phyloP scores from a whole-genome alignment of 2,113 vertebrate species.

The Nicator chloris region DNA sequence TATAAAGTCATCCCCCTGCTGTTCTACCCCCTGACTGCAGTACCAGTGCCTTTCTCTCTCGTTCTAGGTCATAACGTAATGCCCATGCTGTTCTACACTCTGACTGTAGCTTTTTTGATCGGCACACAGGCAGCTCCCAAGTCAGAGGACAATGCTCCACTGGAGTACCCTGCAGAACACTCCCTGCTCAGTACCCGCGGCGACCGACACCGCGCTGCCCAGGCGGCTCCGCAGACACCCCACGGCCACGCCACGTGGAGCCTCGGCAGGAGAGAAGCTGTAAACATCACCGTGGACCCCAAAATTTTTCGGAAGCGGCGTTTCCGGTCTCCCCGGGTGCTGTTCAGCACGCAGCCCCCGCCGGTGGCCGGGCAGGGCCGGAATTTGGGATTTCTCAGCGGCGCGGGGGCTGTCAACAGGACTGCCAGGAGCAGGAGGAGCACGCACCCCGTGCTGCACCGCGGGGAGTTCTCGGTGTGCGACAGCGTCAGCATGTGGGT shows the following conservation, averaged over 20 bases:
- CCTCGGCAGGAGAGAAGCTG: conserved; percentile 37
- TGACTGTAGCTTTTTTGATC: conserved; percentile 94
- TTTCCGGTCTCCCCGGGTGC: conserved; percentile 87
- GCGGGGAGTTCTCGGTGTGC: conserved; percentile 96
- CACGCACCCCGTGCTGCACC: conserved; percentile 79
- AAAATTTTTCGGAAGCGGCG: conserved; percentile 86
- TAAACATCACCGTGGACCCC: conserved; percentile 86
- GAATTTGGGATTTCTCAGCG: conserved; percentile 49
- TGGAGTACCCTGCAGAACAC: conserved; percentile 65
- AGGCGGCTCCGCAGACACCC: conserved; percentile 65
- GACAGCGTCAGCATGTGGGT: conserved; percentile 94
- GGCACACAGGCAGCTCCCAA: conserved; percentile 91
- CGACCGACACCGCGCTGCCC: conserved; percentile 54
- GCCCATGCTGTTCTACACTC: conserved; percentile 97
- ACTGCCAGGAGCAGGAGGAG: conserved; percentile 77
- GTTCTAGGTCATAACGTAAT: conserved; percentile 80
- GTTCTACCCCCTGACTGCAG: conserved; percentile 88
- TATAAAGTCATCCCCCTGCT: conserved; percentile 88
- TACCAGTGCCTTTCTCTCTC: conserved; percentile 48
- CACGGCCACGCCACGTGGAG: conserved; percentile 23
- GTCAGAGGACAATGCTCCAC: conserved; percentile 83
- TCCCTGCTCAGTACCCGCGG: conserved; percentile 57
- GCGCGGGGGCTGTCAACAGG: conserved; percentile 65
- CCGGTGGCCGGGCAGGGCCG: conserved; percentile 63
- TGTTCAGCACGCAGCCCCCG: conserved; percentile 88